These are phyloP conservation scores for Trachemys scripta DNA, from an alignment of 2,113 vertebrate genomes.

Conservation along the genomic window DNA sequence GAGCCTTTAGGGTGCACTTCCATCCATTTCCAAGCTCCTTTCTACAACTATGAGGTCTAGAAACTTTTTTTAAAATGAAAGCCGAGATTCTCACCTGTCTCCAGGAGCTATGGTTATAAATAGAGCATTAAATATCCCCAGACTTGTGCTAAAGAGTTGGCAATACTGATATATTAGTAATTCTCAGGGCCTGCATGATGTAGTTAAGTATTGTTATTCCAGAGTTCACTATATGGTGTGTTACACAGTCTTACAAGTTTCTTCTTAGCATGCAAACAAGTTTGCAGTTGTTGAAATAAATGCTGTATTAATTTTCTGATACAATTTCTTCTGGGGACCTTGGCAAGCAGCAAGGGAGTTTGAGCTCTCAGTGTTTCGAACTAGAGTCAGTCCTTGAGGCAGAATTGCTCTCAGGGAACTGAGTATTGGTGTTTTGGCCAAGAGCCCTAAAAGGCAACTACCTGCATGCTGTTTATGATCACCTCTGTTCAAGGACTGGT, in stretches of 20 bases:
- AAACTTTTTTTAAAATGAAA: background rate
- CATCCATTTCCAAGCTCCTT: background rate
- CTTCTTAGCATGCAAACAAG: fast-evolving
- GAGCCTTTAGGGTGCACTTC: background rate
- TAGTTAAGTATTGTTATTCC: fast-evolving
- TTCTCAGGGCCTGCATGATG: background rate
- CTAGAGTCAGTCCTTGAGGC: fast-evolving
- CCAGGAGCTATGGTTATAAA: fast-evolving
- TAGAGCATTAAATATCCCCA: fast-evolving
- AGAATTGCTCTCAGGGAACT: fast-evolving
- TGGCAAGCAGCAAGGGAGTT: background rate
- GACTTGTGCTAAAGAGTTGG: background rate
- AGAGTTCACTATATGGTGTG: fast-evolving
- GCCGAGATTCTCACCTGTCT: background rate
- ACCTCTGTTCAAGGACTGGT: background rate
- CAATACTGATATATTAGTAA: background rate
- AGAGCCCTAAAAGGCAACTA: background rate
- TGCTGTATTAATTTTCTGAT: fast-evolving
- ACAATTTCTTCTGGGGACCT: fast-evolving
- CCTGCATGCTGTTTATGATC: background rate
- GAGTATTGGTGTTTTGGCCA: background rate
- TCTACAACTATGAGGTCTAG: background rate
- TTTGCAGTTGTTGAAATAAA: background rate
- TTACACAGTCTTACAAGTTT: background rate
- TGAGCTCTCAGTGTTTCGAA: background rate